A percentile compares a stretch with the other conserved stretches of the same genome.
These are phyloP conservation scores for Itoplectis maculator DNA, from an alignment of 2,888 invertebrate species.

Conservation along the genomic window DNA sequence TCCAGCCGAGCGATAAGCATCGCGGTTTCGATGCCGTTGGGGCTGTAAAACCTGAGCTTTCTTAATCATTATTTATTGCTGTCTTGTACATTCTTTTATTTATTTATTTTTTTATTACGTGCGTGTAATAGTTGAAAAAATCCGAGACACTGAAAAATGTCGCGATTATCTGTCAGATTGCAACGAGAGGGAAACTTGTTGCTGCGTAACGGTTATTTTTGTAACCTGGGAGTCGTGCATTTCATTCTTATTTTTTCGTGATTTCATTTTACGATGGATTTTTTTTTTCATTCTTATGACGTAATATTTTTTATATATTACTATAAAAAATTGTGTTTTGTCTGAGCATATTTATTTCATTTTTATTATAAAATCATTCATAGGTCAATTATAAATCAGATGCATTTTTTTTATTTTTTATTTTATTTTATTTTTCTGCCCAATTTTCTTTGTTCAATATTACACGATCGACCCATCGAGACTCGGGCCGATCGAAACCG, in stretches of 20 bases:
- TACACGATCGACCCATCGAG: not conserved
- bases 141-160: too few species aligned
- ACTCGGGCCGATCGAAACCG: not conserved
- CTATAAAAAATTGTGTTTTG: too few species aligned
- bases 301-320: not conserved
- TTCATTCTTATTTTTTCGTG: too few species aligned
- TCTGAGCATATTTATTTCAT: too few species aligned
- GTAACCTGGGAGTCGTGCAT: too few species aligned
- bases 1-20: not conserved
- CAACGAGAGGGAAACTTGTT: too few species aligned
- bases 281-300: not conserved
- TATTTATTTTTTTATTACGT: too few species aligned
- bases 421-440: not conserved
- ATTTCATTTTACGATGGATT: not conserved
- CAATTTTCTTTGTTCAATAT: constrained; percentile 1
- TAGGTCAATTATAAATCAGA: not conserved
- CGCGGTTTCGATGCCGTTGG: not conserved
- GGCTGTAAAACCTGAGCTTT: not conserved
- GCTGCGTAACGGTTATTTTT: too few species aligned
- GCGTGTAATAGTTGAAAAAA: too few species aligned
- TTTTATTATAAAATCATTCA: too few species aligned
- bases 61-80: not conserved
- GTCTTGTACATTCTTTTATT: not conserved
- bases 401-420: not conserved
- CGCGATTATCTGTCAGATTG: too few species aligned